These are phyloP conservation scores for Lycocerus yunnanus DNA, from an alignment of 2,888 invertebrate genomes.

Conservation along the genomic window DNA sequence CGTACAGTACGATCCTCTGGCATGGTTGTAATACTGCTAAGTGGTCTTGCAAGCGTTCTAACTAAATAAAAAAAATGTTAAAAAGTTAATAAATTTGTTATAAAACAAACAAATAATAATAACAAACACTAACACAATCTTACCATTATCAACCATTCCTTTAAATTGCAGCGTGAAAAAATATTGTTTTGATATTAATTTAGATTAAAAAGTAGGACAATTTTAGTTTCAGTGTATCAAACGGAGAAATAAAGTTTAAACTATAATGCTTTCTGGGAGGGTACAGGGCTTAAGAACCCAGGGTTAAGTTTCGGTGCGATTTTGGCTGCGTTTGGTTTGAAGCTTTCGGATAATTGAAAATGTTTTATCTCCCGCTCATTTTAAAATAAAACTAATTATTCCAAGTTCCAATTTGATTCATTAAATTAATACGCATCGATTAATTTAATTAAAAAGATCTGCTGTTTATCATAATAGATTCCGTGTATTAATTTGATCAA, in stretches of 20 bases:
- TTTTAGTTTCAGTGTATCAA: background rate
- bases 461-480: no score
- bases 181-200: background rate
- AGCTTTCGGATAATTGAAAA: no score
- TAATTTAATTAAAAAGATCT: no score
- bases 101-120: background rate
- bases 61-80: slow-evolving; percentile 53
- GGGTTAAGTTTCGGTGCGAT: no score
- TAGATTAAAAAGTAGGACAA: background rate
- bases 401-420: no score
- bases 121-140: background rate
- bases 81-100: background rate
- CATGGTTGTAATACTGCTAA: slow-evolving; percentile 59
- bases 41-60: slow-evolving; percentile 56
- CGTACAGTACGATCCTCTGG: slow-evolving; percentile 67
- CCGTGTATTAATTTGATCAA: no score
- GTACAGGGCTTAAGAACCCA: no score
- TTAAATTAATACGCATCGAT: no score
- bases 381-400: no score
- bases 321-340: no score
- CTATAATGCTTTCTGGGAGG: background rate
- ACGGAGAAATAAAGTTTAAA: background rate
- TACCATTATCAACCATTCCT: background rate
- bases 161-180: background rate
- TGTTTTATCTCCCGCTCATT: no score